Evolutionary conservation across 1,140 invertebrate genomes (phyloP).

Genomic region (Drosophila pruinosa): DNA sequence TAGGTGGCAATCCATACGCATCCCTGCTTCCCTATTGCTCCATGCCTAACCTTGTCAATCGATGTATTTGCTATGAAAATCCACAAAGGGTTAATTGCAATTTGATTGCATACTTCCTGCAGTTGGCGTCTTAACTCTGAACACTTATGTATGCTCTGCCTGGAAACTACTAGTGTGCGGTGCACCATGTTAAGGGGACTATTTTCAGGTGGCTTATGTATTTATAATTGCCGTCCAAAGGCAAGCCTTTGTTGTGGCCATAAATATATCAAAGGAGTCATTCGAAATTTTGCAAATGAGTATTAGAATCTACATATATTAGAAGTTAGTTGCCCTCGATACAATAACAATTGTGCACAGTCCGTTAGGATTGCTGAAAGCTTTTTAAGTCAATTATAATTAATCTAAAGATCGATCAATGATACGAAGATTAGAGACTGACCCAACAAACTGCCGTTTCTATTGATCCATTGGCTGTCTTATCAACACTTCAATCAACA

Average conservation of each 20-base stretch:
- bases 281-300: neutral
- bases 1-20: neutral
- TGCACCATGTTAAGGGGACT: no score
- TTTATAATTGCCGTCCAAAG: neutral
- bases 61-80: conserved; percentile 15
- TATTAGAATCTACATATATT: no score
- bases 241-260: neutral
- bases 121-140: conserved; percentile 56
- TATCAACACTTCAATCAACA: conserved; percentile 36
- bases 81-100: conserved; percentile 61
- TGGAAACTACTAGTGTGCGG: neutral
- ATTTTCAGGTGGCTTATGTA: neutral
- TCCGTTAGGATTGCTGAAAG: neutral
- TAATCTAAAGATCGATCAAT: conserved; percentile 4
- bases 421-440: neutral
- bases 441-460: conserved; percentile 3
- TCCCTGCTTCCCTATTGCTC: neutral
- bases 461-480: conserved; percentile 21
- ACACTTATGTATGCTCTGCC: conserved; percentile 1
- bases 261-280: neutral
- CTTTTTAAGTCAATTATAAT: neutral
- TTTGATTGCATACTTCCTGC: conserved; percentile 58
- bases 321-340: no score
- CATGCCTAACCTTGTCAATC: conserved; percentile 46
- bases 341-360: neutral